Evolutionary conservation across 2,797 vertebrate genomes (phyloP), one percentile per base, ranked within the genome.

Genomic region (Chromis chromis): DNA sequence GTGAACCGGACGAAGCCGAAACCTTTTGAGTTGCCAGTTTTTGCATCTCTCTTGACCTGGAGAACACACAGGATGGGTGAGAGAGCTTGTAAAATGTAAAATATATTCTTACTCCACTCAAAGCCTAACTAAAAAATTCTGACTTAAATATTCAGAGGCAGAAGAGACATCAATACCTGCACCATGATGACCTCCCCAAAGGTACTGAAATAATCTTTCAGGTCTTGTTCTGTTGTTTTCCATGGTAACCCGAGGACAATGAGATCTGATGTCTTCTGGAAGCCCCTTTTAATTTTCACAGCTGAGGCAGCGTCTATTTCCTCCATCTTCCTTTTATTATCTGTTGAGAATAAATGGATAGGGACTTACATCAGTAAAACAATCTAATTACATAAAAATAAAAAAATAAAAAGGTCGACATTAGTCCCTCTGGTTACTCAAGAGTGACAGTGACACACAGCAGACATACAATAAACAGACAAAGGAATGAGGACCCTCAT

Each of bases 281-380:
- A 96, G 8, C 98, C 98, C 73, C 98, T 95, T 90, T 99, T 99
- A 81, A 99, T 94, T 91, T 99, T 99, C 57, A 98, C 97, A 1
- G 97, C 98, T 17, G 98, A 99, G 0, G 97, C 97, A 33, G 97
- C 97, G 65, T 99, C 98, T 2, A 97, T 96, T 93, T 99, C 98
- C 56, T 99, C 98, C 98, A 99, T 99, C 93, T 99, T 99, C 75
- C 98, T 97, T 88, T 99, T 99, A 90, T 99, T 99, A 92, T 99
- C 98, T 99, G 68, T 17, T 33, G 76, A 65, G 21, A 83, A 74
- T 3, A 63, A 58, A 77, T 4, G 65, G 1, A 55, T 1, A 1
- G 7, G 0, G 2, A 28, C 27, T 54, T 19, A 48, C 3, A 54
- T 59, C 3, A 70, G 1, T 42, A 70, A 60, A 44, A 0, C 33